These are phyloP conservation scores for Nasonia vitripennis DNA, from an alignment of 1,140 invertebrate species.

Conservation along the genomic window DNA sequence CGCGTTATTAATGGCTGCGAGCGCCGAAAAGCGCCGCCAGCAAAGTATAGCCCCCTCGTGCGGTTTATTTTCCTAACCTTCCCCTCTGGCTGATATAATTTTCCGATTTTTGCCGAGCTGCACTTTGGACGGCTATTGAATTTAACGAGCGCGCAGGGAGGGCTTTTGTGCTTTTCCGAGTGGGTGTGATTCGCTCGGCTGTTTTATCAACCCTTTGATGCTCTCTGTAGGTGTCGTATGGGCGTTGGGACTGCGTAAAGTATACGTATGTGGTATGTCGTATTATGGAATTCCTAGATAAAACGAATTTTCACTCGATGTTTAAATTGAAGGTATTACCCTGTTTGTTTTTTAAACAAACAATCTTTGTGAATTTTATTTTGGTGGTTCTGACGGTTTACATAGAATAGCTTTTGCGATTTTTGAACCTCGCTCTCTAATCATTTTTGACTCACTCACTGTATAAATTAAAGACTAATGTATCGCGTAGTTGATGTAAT, in stretches of 20 bases:
- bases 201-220: neutral
- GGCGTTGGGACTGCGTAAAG: no score
- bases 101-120: neutral
- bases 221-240: neutral
- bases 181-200: neutral
- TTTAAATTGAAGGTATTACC: no score
- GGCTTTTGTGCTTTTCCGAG: neutral
- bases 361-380: no score
- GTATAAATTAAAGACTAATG: no score
- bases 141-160: neutral
- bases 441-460: no score
- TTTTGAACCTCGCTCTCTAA: no score
- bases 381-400: no score
- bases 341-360: no score
- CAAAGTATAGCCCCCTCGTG: neutral
- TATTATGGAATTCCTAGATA: neutral
- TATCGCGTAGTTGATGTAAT: neutral
- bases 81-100: constrained; percentile 1
- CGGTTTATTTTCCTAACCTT: constrained; percentile 40
- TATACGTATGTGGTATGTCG: no score
- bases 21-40: neutral
- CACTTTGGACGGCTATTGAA: neutral
- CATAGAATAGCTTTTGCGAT: no score
- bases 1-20: constrained; percentile 32
- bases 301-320: neutral